Percentiles rank a stretch among this genome's conserved stretches.
Conservation (phyloP, 1,140 invertebrate species). For the Drosophila kepulauana region DNA sequence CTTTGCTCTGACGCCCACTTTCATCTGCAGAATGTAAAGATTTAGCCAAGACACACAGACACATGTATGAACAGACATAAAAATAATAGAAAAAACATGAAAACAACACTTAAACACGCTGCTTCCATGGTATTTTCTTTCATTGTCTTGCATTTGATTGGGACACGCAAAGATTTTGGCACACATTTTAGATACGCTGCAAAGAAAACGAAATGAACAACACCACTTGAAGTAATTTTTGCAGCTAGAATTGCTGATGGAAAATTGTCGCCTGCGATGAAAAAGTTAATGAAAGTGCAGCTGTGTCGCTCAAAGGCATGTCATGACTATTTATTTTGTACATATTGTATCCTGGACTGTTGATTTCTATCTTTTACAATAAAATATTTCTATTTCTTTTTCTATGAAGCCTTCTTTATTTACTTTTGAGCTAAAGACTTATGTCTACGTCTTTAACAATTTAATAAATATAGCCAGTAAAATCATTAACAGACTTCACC, state of each 20-base stretch:
- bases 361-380: neutral
- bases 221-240: slow-evolving; percentile 43
- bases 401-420: neutral
- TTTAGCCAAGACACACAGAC: slow-evolving; percentile 20
- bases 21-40: slow-evolving; percentile 58
- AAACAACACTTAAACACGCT: slow-evolving; percentile 9
- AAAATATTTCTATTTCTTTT: neutral
- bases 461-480: too few relatives aligned
- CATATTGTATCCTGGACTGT: neutral
- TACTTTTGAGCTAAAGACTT: too few relatives aligned
- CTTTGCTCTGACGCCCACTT: slow-evolving; percentile 71
- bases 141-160: slow-evolving; percentile 46
- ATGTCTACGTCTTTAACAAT: too few relatives aligned
- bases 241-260: slow-evolving; percentile 16
- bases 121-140: slow-evolving; percentile 32
- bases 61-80: slow-evolving; percentile 1
- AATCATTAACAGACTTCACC: too few relatives aligned
- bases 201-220: slow-evolving; percentile 72
- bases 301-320: slow-evolving; percentile 15
- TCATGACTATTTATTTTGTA: neutral
- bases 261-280: slow-evolving; percentile 50
- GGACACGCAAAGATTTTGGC: slow-evolving; percentile 67
- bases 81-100: neutral
- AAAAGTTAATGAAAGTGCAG: slow-evolving; percentile 66
- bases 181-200: slow-evolving; percentile 48